Evolutionary conservation across 2,888 invertebrate species (phyloP), one percentile per base, ranked within the genome.

Genomic region (Drosophila neonasuta): DNA sequence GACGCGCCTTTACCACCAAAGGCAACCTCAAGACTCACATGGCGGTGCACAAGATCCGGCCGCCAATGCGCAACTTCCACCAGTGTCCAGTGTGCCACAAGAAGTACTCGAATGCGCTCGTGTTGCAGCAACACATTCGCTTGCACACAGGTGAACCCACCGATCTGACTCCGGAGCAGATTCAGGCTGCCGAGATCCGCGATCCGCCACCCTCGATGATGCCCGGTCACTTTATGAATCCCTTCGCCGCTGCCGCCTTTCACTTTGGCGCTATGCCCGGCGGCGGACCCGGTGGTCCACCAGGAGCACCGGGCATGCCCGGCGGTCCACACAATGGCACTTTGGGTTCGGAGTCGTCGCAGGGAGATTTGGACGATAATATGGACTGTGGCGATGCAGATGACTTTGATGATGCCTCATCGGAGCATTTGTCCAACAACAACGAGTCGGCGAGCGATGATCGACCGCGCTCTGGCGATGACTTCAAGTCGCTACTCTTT

Each of bases 21-120:
- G 99, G 99, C 68, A 99, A 99, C 91, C 93, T 99, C 76, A 99
- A 99, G 92, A 99, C 99, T 3, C 99, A 99, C 92, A 99, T 99
- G 99, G 98, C 99, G 50, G 99, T 99, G 32, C 99, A 99, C 92
- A 94, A 99, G 78, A 97, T 97, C 75, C 98, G 98, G 89, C 97
- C 97, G 57, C 98, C 98, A 29, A 94, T 97, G 92, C 93, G 97
- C 76, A 95, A 96, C 83, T 93, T 98, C 84, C 99, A 99, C 90
- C 98, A 99, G 92, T 99, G 99, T 91, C 97, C 97, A 29, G 97
- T 97, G 42, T 99, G 99, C 90, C 99, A 99, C 92, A 99, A 98
- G 91, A 97, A 97, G 91, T 99, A 97, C 92, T 95, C 97, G 49
- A 98, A 98, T 90, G 96, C 96, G 17, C 92, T 97, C 62, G 96